Evolutionary conservation across 2,113 vertebrate species (phyloP).

Genomic region (Hemichromis elongatus): DNA sequence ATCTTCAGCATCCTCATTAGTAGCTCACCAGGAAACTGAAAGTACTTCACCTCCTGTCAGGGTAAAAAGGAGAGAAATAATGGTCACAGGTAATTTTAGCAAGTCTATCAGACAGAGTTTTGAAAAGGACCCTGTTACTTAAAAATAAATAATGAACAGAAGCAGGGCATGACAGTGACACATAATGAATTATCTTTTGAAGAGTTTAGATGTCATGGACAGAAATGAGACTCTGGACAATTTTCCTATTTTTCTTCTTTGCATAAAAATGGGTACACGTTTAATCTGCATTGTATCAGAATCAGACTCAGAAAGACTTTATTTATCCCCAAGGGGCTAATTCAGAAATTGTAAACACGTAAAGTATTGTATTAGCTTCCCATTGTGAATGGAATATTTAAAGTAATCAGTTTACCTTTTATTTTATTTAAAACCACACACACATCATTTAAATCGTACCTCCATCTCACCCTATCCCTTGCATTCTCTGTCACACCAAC

Average conservation of each 20-base stretch:
- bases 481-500: not conserved
- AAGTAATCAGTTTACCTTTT: not conserved
- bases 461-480: not conserved
- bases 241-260: not conserved
- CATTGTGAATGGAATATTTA: not conserved
- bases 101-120: not conserved
- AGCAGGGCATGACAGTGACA: not conserved
- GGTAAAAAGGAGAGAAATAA: conserved; percentile 9
- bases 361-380: no score
- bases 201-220: not conserved
- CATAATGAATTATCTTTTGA: not conserved
- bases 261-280: not conserved
- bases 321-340: no score
- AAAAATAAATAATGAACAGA: not conserved
- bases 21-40: conserved; percentile 94
- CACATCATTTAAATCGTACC: not conserved
- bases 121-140: not conserved
- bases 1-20: conserved; percentile 98
- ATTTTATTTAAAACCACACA: no score
- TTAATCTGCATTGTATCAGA: not conserved
- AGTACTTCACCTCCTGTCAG: conserved; percentile 91
- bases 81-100: not conserved
- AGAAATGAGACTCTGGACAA: not conserved
- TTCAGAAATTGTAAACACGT: rapidly evolving
- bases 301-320: no score